These are phyloP conservation scores for Cephus pulcher DNA, from an alignment of 2,888 invertebrate species.

Conservation along the genomic window DNA sequence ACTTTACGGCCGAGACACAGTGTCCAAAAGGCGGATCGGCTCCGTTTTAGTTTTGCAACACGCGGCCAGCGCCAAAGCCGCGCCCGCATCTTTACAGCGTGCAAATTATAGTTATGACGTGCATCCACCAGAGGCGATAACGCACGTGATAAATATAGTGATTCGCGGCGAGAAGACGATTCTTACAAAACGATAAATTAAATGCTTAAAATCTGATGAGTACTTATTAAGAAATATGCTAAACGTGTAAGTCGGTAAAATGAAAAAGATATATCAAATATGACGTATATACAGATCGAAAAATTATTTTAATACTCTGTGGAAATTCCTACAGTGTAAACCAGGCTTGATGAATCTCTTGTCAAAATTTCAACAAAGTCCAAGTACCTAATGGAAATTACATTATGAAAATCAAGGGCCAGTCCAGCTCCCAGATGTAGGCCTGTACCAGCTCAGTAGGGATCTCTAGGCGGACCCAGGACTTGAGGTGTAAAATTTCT, in stretches of 20 bases:
- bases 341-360: background rate
- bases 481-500: background rate
- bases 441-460: background rate
- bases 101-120: slow-evolving; percentile 28
- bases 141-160: background rate
- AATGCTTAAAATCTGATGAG: background rate
- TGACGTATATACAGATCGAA: background rate
- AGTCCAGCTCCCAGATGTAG: background rate
- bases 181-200: background rate
- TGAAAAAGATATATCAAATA: background rate
- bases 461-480: background rate
- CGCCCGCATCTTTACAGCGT: slow-evolving; percentile 32
- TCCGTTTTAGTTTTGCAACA: slow-evolving; percentile 6
- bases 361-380: background rate
- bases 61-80: background rate
- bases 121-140: background rate
- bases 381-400: background rate
- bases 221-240: background rate
- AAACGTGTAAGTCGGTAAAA: background rate
- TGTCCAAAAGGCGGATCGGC: slow-evolving; percentile 39
- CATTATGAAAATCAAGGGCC: background rate
- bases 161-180: no score
- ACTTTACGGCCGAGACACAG: slow-evolving; percentile 55
- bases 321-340: background rate
- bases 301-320: background rate